These are phyloP conservation scores for Podarcis cretensis DNA, from an alignment of 2,113 vertebrate species.

Conservation along the genomic window DNA sequence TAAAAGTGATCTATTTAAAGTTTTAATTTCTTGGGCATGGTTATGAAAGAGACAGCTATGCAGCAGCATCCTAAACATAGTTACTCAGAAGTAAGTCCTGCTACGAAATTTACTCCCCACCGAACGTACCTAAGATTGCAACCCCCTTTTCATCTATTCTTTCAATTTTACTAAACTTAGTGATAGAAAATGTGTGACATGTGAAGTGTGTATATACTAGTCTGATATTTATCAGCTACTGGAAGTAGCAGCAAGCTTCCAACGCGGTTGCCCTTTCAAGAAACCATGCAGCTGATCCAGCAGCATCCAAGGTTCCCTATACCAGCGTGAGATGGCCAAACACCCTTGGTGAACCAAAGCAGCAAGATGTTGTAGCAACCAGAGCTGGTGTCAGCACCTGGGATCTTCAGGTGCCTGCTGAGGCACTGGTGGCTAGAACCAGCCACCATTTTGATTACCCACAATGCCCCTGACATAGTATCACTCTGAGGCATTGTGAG, in stretches of 20 bases:
- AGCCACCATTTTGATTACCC: neutral
- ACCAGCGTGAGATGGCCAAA: neutral
- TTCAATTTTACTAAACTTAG: neutral
- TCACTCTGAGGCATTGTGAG: neutral
- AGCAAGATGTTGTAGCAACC: neutral
- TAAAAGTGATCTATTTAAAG: conserved; percentile 52
- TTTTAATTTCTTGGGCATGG: conserved; percentile 56
- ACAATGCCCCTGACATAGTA: neutral
- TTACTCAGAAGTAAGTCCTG: conserved; percentile 28
- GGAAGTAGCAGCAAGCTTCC: neutral
- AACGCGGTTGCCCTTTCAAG: neutral
- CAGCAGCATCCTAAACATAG: conserved; percentile 37
- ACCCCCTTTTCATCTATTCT: neutral
- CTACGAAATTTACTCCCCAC: neutral
- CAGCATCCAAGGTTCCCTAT: neutral
- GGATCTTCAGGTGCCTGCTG: neutral
- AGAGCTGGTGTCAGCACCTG: neutral
- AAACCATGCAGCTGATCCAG: neutral
- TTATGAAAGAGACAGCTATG: conserved; percentile 39
- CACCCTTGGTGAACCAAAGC: neutral
- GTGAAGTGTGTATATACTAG: neutral
- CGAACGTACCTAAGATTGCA: neutral
- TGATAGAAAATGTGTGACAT: neutral
- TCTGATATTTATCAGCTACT: neutral
- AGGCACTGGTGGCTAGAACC: neutral